Conservation (phyloP, 2,888 invertebrate genomes). For the Cantharis lateralis region DNA sequence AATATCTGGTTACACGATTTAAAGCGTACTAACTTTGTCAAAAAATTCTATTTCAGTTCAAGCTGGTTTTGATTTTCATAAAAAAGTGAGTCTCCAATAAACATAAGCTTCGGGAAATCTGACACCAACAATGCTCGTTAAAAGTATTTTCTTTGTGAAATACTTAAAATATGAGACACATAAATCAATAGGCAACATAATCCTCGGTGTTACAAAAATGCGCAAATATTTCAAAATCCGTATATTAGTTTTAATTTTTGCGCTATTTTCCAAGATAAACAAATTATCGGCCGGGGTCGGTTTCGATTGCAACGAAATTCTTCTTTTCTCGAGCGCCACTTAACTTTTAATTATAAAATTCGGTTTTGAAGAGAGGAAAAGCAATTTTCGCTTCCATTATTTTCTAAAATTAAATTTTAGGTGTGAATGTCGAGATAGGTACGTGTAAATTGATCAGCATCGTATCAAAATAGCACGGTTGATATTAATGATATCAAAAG, state of each 20-base stretch:
- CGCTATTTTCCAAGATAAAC: too few relatives aligned
- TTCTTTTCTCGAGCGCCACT: not conserved
- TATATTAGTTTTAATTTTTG: too few relatives aligned
- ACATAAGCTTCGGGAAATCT: not conserved
- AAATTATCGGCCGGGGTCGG: too few relatives aligned
- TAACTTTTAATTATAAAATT: not conserved
- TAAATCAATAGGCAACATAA: conserved; percentile 2
- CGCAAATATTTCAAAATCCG: not conserved
- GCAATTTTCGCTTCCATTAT: not conserved
- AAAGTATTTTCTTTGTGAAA: not conserved
- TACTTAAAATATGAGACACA: not conserved
- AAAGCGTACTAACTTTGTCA: not conserved
- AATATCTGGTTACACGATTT: not conserved
- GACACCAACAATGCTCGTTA: not conserved
- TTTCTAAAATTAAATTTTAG: not conserved
- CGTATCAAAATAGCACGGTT: not conserved
- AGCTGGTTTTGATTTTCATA: not conserved
- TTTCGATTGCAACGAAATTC: too few relatives aligned
- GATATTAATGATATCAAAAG: conserved; percentile 18
- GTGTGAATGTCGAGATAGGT: not conserved
- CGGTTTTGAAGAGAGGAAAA: not conserved
- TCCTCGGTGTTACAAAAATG: not conserved
- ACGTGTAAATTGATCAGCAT: not conserved
- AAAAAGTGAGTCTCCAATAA: not conserved
- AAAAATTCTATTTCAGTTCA: not conserved